Base-by-base conservation (phyloP, 1,140 invertebrate genomes). In the Drosophila albomicans region DNA sequence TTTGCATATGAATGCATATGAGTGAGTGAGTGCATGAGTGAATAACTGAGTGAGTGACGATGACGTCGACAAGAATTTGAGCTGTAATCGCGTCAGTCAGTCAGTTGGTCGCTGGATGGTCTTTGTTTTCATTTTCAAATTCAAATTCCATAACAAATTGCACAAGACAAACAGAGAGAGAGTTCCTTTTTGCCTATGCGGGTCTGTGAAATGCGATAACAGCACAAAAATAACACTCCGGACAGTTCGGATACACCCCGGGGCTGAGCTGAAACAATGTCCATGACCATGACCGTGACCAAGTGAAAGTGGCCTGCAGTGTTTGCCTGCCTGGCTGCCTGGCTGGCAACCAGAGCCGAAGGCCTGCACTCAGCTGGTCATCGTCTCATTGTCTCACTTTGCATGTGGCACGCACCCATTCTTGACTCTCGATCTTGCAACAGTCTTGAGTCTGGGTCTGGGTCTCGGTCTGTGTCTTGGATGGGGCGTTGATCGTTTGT, bases 131-230 rank as follows among this genome's bases (percentile, higher is more conserved):
- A 62, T 81, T 87, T 86, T 85, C 75, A 69, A 81, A 82, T 82
- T 87, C 73, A 77, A 87, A 87, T 87, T 77, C 82, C 82, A 87
- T 82, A 79, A 82, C 82, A 87, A 82, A 87, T 79, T 87, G 67
- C 82, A 62, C 51, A 71, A 78, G 71, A 82, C 79, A 82, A 79
- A 73, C 68, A 59, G 13, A 74, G 57, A 74, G 57, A 54, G 41
- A 8, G 67, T 67, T 58, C 76, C 67, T 61, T 13, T 38, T 32
- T 8, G 13, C 2, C 45, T 15, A 70, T 64, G 76, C 67, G 67
- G 64, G 41, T 43, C 52, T 73, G 20, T 51, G 56, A 79, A 79
- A 79, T 81, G 79, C 51, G 80, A 82, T 79, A 86, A 79, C 64
- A 57, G 61, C 20, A 25, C 20, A 25, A 25, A 25, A 4, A 25